Evolutionary conservation across 2,113 vertebrate genomes (phyloP), one percentile per base, ranked within the genome.

Genomic region (Loxodonta africana): DNA sequence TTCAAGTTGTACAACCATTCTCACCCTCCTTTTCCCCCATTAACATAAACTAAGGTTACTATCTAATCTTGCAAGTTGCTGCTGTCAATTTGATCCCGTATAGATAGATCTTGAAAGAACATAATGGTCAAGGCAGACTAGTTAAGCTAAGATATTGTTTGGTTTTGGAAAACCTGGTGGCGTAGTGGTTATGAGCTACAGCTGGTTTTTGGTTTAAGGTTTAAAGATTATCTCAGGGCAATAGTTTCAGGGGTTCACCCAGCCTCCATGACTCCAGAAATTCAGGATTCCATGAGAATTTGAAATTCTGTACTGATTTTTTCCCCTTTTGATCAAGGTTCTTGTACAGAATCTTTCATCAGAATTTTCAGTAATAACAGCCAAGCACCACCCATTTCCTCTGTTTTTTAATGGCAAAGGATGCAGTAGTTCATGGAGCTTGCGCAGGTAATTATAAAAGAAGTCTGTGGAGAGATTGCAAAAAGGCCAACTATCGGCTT

Each of bases 381-480:
- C 33, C 71, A 73, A 1, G 2, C 15, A 37, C 8, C 71, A 73
- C 21, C 28, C 71, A 73, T 8, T 73, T 73, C 63, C 28, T 26
- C 71, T 73, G 71, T 17, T 69, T 17, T 69, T 10, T 33, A 4
- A 69, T 33, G 15, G 67, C 10, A 69, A 69, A 37, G 15, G 71
- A n/a, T 17, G 14, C 25, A 73, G 33, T 21, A 20, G 71, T 37
- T 57, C 53, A 57, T 57, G 53, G 71, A n/a, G 92, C 96, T 82
- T 95, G 41, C 53, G 83, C 90, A 97, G 17, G 5, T 30, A 88
- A 33, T 96, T 95, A 81, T 9, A 23, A 86, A 71, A 85, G 17
- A 73, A 28, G 8, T 37, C 20, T 69, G 26, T 26, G 97, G 95
- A 91, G n/a, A 62, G 65, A 90, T 6, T 37, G 11, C 20, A 14